Evolutionary conservation across 2,888 invertebrate genomes (phyloP).

Genomic region (Cryptocephalus moraei): DNA sequence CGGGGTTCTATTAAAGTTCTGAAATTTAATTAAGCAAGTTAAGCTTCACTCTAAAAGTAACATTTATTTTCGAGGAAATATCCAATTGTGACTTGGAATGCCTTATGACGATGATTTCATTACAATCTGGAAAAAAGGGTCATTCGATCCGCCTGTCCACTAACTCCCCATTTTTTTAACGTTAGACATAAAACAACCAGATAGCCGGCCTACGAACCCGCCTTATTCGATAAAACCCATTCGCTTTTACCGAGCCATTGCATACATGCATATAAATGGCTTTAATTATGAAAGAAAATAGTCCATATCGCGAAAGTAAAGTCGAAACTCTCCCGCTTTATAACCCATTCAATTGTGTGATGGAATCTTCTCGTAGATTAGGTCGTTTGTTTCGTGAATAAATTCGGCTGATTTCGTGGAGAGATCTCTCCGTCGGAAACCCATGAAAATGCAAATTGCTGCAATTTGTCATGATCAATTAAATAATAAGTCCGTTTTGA

Average conservation of each 20-base stretch:
- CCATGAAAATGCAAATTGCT: conserved; percentile 5
- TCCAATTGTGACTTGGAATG: too few relatives aligned
- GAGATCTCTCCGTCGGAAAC: not conserved
- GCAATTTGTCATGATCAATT: conserved; percentile 9
- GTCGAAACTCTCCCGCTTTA: conserved; percentile 7
- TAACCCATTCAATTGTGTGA: conserved; percentile 6
- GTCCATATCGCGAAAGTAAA: conserved; percentile 9
- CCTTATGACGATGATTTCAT: too few relatives aligned
- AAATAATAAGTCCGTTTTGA: conserved; percentile 2
- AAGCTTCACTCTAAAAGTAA: too few relatives aligned
- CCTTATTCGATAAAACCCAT: conserved; percentile 14
- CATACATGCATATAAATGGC: conserved; percentile 18
- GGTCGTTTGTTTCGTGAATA: conserved; percentile 5
- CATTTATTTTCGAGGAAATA: too few relatives aligned
- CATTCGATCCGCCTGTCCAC: too few relatives aligned
- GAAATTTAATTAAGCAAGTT: too few relatives aligned
- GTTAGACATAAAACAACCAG: too few relatives aligned
- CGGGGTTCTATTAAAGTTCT: too few relatives aligned
- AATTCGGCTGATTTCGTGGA: conserved; percentile 5
- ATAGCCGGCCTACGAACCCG: conserved; percentile 6
- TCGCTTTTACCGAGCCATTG: conserved; percentile 13
- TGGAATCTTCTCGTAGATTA: conserved; percentile 6
- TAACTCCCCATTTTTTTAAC: too few relatives aligned
- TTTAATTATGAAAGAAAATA: conserved; percentile 18
- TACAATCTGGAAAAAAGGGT: too few relatives aligned